Base-by-base conservation (phyloP, 2,888 invertebrate genomes). In the Tinea pellionella region DNA sequence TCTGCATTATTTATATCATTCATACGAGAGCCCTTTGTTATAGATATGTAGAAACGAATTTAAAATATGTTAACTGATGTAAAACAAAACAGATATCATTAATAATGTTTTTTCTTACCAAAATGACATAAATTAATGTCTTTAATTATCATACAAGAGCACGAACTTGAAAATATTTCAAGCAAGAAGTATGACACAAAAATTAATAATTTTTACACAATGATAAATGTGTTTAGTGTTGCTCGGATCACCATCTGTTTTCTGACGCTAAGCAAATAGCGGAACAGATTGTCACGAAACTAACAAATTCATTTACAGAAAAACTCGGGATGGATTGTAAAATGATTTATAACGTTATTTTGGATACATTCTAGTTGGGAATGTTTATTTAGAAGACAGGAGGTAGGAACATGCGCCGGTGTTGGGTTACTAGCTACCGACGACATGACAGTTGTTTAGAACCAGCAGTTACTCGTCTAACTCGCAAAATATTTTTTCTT, bases 301-400 rank as follows among this genome's bases (percentile, higher is more conserved):
- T 82, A 78, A 86, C 84, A 80, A 81, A 86, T 85, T 83, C 62
- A 56, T 60, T 78, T 66, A 68, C 69, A 74, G 76, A 84, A 84
- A 84, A 80, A 75, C 66, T 43, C 66, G 64, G 64, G 68, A 68
- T 69, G 63, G 70, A 65, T 71, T 65, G 64, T 70, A 74, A 84
- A 77, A 83, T 87, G 84, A 87, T 87, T 87, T 83, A 87, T 84
- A 77, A 75, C 75, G 80, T 81, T 82, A 84, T 83, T 85, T 83
- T 67, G 81, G 80, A 83, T 82, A 77, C 78, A 75, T 75, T 75
- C 69, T 65, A 42, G 24, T 59, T 66, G 64, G 74, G 77, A 24
- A 81, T 86, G 80, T 87, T 84, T 83, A 73, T 76, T 70, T 69
- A 71, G 64, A 68, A 67, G 65, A 64, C 64, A 66, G 68, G 69